Base-by-base conservation (phyloP, 2,113 vertebrate species). In the Aegotheles bennettii region DNA sequence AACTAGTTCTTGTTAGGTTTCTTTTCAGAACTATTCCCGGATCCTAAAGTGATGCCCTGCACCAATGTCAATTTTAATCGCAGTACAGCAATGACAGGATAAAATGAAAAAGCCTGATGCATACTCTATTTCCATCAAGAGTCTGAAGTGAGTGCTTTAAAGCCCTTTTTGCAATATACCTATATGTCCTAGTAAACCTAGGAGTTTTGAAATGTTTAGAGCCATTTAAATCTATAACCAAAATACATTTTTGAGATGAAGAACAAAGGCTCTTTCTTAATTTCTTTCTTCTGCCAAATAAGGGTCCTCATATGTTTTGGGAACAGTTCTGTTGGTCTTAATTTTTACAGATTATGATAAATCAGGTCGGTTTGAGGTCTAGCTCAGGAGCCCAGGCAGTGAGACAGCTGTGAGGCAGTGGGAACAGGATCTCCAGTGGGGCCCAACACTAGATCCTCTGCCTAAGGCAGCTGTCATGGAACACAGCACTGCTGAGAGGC, bases 401-500 rank as follows among this genome's bases (percentile, higher is more conserved):
- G 2, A 7, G 16, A 17, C 48, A 68, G 69, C 15, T 8, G 11
- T 3, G 2, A 67, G 42, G 65, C 17, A 11, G 13, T 5, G 4
- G 35, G 33, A 36, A 16, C 6, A 2, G 54, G 12, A 42, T 28
- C 29, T 64, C 43, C 3, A 2, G 21, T 13, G 35, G 15, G 10
- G 7, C 14, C n/a, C 31, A 42, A 9, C 15, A 7, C 20, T 3
- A 19, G 28, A 35, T 8, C 8, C 12, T 61, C 0, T 8, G 25
- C 31, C 48, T 21, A 8, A 5, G 28, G 48, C 31, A 53, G 24
- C 6, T 73, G 24, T 29, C 4, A 1, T 0, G 4, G 36, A n/a
- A n/a, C 1, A 0, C 50, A 13, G 29, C 1, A 3, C 12, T 43
- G 24, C 38, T 1, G 1, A 5, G 10, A 6, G 35, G 4, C 23